A percentile compares a stretch with the other conserved stretches of the same genome.
These are phyloP conservation scores for Solenodon paradoxus DNA, from an alignment of 2,113 vertebrate species.

Conservation along the genomic window DNA sequence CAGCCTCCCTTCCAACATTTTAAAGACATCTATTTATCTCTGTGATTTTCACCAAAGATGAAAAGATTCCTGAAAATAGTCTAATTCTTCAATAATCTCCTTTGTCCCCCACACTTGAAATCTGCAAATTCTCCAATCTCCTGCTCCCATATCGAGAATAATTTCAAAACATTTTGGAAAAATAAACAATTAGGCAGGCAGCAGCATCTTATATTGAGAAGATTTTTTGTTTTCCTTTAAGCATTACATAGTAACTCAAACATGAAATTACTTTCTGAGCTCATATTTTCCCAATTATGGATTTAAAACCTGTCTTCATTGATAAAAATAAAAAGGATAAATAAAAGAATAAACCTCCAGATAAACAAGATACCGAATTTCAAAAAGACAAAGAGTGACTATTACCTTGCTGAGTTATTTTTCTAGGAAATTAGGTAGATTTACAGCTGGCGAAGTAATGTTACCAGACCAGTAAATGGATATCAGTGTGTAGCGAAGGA, in stretches of 20 bases:
- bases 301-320: conserved; percentile 51
- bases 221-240: conserved; percentile 23
- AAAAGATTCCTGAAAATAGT: not conserved
- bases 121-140: not conserved
- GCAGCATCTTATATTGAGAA: conserved; percentile 29
- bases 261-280: conserved; percentile 49
- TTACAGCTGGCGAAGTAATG: not conserved
- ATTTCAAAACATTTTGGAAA: conserved; percentile 57
- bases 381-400: conserved; percentile 23
- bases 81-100: not conserved
- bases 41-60: not conserved
- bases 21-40: not conserved
- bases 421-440: not conserved
- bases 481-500: not conserved
- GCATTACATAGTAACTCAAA: conserved; percentile 56
- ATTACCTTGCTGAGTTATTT: not conserved
- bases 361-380: conserved; percentile 49
- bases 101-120: not conserved
- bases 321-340: no score
- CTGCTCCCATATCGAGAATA: not conserved
- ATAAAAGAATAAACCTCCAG: conserved; percentile 18
- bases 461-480: not conserved
- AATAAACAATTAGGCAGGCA: conserved; percentile 32
- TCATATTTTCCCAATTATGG: conserved; percentile 56
- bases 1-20: not conserved